A percentile compares a stretch with the other conserved stretches of the same genome.
Conservation (phyloP, 1,140 invertebrate genomes). For the Ladona fulva region DNA sequence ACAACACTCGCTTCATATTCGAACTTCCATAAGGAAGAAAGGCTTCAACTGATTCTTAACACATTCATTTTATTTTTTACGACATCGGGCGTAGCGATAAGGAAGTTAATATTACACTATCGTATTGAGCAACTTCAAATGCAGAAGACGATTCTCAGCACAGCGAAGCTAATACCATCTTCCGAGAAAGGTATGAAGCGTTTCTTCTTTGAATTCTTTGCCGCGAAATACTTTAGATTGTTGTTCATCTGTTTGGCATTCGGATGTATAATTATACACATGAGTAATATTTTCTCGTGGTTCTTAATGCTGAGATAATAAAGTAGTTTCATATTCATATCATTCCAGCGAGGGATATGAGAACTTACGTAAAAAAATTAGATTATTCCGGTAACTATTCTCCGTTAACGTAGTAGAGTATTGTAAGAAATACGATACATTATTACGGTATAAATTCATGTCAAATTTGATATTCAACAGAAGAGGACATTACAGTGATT, state of each 20-base stretch:
- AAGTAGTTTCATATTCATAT: not conserved
- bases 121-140: not conserved
- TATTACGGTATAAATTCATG: not conserved
- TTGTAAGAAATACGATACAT: not conserved
- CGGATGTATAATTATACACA: not conserved
- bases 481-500: not conserved
- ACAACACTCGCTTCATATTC: not conserved
- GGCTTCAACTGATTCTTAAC: not conserved
- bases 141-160: too few species aligned
- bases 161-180: too few species aligned
- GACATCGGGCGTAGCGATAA: not conserved
- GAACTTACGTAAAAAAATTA: not conserved
- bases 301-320: not conserved
- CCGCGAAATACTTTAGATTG: not conserved
- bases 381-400: not conserved
- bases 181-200: too few species aligned
- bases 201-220: too few species aligned
- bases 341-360: not conserved
- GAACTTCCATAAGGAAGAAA: not conserved
- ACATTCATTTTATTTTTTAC: not conserved
- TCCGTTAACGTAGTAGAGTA: not conserved
- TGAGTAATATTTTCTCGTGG: not conserved
- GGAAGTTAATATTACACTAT: not conserved
- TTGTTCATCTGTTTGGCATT: not conserved
- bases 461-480: not conserved